A percentile compares a stretch with the other conserved stretches of the same genome.
phyloP scores from a whole-genome alignment of 1,140 invertebrate genomes.

The Mesaphorura yosii region DNA sequence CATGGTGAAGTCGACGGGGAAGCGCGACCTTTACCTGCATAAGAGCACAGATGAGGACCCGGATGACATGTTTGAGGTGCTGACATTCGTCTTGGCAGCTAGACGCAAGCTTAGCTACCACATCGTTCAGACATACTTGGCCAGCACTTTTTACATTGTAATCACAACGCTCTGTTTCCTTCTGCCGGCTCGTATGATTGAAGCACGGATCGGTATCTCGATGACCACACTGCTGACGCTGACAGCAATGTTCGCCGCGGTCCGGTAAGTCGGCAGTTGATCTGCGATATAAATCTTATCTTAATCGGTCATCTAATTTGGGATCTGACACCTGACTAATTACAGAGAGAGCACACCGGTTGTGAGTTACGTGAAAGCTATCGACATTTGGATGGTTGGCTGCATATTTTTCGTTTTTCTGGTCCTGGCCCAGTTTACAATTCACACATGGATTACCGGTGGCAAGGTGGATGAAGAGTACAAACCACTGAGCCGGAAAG shows the following conservation, averaged over 20 bases:
- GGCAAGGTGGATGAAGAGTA: not conserved
- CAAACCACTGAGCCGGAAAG: not conserved
- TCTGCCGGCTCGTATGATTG: constrained; percentile 1
- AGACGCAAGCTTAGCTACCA: constrained; percentile 22
- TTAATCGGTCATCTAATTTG: not conserved
- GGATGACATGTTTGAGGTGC: constrained; percentile 4
- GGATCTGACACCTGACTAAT: too few species aligned
- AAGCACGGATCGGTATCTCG: constrained; percentile 8
- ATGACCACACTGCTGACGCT: constrained; percentile 20
- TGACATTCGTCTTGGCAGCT: constrained; percentile 12
- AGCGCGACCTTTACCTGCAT: not conserved
- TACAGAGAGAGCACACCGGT: constrained; percentile 21
- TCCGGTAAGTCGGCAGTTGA: constrained; percentile 12
- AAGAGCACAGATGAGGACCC: not conserved
- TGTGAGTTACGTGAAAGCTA: constrained; percentile 21
- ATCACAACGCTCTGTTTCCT: constrained; percentile 21
- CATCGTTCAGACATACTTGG: constrained; percentile 22
- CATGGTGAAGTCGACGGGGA: not conserved
- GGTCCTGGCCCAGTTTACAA: constrained; percentile 55
- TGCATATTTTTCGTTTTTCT: constrained; percentile 61
- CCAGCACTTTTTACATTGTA: constrained; percentile 22
- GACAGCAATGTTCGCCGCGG: constrained; percentile 18
- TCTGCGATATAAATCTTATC: too few species aligned
- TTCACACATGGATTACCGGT: constrained; percentile 34
- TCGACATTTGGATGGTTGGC: constrained; percentile 41